These are phyloP conservation scores for Centropus unirufus DNA, from an alignment of 2,113 vertebrate species.

Conservation along the genomic window DNA sequence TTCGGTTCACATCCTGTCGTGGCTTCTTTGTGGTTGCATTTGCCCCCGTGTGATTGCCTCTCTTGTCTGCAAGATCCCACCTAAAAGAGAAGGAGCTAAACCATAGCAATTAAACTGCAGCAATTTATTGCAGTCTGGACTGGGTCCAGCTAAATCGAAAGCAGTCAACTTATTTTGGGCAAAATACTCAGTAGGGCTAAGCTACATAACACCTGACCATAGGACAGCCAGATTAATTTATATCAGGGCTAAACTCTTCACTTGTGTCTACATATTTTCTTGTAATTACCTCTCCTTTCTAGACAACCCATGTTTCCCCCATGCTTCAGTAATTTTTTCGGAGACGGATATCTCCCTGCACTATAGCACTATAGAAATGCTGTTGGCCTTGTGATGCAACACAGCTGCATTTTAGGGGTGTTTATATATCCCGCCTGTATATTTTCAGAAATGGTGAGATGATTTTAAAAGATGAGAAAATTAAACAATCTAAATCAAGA, in stretches of 20 bases:
- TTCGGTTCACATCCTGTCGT: rapidly evolving
- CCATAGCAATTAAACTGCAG: not conserved
- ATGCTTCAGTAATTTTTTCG: not conserved
- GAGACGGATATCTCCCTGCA: not conserved
- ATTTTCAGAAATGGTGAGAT: not conserved
- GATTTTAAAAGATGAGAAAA: not conserved
- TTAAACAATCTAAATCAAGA: not conserved
- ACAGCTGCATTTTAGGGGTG: not conserved
- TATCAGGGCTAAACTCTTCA: not conserved
- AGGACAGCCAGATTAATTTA: not conserved
- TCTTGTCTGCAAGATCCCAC: not conserved
- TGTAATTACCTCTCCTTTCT: not conserved
- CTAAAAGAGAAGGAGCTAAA: not conserved
- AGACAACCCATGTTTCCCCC: rapidly evolving
- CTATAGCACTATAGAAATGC: not conserved
- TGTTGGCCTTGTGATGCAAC: not conserved
- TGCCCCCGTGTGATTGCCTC: not conserved
- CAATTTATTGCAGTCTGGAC: not conserved
- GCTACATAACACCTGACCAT: not conserved
- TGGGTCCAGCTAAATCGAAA: not conserved
- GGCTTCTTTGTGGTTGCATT: not conserved
- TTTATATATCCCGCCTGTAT: not conserved
- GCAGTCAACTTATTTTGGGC: not conserved
- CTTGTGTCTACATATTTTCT: not conserved
- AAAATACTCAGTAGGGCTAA: not conserved